phyloP scores from a whole-genome alignment of 2,113 vertebrate genomes.

The Macquaria ambigua region DNA sequence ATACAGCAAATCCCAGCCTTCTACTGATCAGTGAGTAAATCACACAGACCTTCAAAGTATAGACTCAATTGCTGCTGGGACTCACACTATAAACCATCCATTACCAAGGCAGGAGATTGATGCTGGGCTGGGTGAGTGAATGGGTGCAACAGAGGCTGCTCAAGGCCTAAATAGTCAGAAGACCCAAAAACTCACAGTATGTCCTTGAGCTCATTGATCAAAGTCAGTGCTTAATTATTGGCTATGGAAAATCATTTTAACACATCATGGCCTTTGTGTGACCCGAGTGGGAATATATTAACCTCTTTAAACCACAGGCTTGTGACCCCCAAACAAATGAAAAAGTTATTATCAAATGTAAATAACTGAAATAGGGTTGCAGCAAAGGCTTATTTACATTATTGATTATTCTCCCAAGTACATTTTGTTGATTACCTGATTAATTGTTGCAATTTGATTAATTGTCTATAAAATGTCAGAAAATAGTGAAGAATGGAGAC shows the following conservation, averaged over 20 bases:
- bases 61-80: slow-evolving; percentile 3
- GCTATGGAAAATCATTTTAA: slow-evolving; percentile 40
- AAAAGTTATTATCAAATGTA: slow-evolving; percentile 14
- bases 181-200: slow-evolving; percentile 4
- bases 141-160: neutral
- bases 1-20: slow-evolving; percentile 17
- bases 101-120: slow-evolving; percentile 1
- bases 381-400: neutral
- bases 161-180: neutral
- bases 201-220: slow-evolving; percentile 47
- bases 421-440: neutral
- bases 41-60: slow-evolving; percentile 11
- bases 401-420: neutral
- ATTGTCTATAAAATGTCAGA: neutral
- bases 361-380: slow-evolving; percentile 7
- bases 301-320: slow-evolving; percentile 20
- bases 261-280: slow-evolving; percentile 32
- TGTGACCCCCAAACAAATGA: neutral
- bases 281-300: slow-evolving; percentile 30
- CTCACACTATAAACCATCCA: slow-evolving; percentile 3
- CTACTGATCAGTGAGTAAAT: slow-evolving; percentile 28
- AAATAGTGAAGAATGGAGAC: neutral
- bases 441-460: neutral
- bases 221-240: slow-evolving; percentile 60
- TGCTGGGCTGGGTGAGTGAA: neutral